Percentiles rank a stretch among this genome's conserved stretches.
Evolutionary conservation across 2,888 invertebrate genomes (phyloP).

Genomic region (Netelia fuscicornis): DNA sequence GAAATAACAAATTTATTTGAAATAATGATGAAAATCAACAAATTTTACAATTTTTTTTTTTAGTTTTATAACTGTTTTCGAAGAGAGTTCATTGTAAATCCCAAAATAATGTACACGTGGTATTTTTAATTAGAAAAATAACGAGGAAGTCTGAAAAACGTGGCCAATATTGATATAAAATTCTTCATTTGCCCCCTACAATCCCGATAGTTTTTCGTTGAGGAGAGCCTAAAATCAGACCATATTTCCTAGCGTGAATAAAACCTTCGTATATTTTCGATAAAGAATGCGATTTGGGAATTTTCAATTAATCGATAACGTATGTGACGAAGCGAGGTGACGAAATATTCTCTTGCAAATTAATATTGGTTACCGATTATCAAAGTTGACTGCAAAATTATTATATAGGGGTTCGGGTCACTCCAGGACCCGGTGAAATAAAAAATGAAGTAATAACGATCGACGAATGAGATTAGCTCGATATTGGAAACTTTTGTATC

Average conservation of each 20-base stretch:
- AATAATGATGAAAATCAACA: too few species aligned
- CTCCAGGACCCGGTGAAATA: background rate
- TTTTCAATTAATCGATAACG: conserved; percentile 9
- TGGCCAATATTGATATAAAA: too few species aligned
- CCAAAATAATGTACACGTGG: too few species aligned
- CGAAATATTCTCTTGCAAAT: background rate
- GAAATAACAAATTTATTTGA: too few species aligned
- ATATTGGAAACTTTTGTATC: background rate
- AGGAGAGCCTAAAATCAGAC: too few species aligned
- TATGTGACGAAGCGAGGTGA: background rate
- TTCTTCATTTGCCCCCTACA: too few species aligned
- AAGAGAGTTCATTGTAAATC: too few species aligned
- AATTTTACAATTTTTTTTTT: too few species aligned
- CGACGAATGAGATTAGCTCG: background rate
- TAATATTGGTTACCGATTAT: conserved; percentile 1
- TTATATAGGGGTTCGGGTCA: background rate
- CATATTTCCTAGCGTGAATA: background rate
- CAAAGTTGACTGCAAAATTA: background rate
- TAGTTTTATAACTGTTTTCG: too few species aligned
- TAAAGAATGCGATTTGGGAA: conserved; percentile 1
- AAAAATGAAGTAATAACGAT: background rate
- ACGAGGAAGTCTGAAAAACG: too few species aligned
- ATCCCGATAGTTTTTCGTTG: too few species aligned
- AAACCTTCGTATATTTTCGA: conserved; percentile 9
- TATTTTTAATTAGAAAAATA: too few species aligned